Evolutionary conservation across 2,797 vertebrate genomes (phyloP), one percentile per base, ranked within the genome.

Genomic region (Parauchenoglanis punctatus): DNA sequence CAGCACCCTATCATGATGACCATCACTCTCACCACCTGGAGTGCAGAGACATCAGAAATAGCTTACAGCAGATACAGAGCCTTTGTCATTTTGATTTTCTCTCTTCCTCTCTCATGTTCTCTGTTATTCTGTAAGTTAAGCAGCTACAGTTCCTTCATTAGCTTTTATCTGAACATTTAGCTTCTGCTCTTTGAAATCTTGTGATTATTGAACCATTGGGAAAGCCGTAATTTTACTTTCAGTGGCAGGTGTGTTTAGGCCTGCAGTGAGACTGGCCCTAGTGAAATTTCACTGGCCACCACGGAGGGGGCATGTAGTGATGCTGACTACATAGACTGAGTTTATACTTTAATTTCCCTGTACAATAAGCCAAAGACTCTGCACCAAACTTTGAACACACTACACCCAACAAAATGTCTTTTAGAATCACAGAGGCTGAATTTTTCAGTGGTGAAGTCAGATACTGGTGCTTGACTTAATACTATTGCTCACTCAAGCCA

Each of bases 21-120:
- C 77, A 88, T 89, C 61, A 20, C 0, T 86, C 54, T 49, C 31
- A 65, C 87, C 91, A 93, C 92, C 87, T 92, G 92, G 91, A 44
- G 81, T 49, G 82, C 35, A 23, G 88, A 88, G 67, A 87, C 63
- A 86, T 83, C 56, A 25, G 84, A 85, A 75, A 23, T 28, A 20
- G 77, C 86, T 67, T 58, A 0, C 4, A 89, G 89, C 77, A 6
- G 67, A 76, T 28, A 61, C 20, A 58, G 59, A 84, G 54, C 56
- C 83, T n/a, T 23, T n/a, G 75, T 81, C 18, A 10, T 82, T 73
- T 61, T 63, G 4, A 59, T 40, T 63, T 35, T 61, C 54, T 88
- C 28, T 80, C n/a, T 61, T 58, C 72, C 8, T 59, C 13, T 25
- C 31, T 23, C 20, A 46, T 49, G 49, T 76, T 7, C 46, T 54